Evolutionary conservation across 2,888 invertebrate genomes (phyloP).

Genomic region (Ennomos quercinarius): DNA sequence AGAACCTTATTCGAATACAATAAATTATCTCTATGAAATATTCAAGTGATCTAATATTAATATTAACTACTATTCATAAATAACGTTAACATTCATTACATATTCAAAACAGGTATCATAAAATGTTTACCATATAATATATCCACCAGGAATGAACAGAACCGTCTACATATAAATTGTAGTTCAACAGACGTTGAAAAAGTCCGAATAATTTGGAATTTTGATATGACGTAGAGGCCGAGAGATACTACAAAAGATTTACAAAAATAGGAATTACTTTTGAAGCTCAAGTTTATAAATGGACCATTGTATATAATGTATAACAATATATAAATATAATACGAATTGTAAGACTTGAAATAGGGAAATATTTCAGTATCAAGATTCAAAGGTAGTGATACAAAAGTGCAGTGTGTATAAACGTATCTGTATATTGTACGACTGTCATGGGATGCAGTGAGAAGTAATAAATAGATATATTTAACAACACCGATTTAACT

Average conservation of each 20-base stretch:
- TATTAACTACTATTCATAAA: conserved; percentile 57
- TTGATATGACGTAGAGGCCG: conserved; percentile 71
- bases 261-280: conserved; percentile 80
- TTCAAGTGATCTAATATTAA: conserved; percentile 67
- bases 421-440: conserved; percentile 33
- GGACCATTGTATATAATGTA: conserved; percentile 71
- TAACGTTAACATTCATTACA: conserved; percentile 62
- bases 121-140: conserved; percentile 48
- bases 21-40: conserved; percentile 69
- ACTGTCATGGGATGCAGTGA: conserved; percentile 68
- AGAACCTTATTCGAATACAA: conserved; percentile 74
- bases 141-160: conserved; percentile 62
- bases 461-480: conserved; percentile 35
- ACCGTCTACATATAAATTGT: conserved; percentile 48
- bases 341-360: conserved; percentile 30
- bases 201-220: conserved; percentile 65
- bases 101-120: conserved; percentile 44
- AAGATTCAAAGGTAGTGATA: conserved; percentile 11
- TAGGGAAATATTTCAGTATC: conserved; percentile 30
- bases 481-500: conserved; percentile 45
- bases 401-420: conserved; percentile 22
- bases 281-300: conserved; percentile 81
- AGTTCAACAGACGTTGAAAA: conserved; percentile 53
- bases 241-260: conserved; percentile 76
- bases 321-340: conserved; percentile 45